Base-by-base conservation (phyloP, 2,113 vertebrate genomes). In the Pachycephala philippinensis region DNA sequence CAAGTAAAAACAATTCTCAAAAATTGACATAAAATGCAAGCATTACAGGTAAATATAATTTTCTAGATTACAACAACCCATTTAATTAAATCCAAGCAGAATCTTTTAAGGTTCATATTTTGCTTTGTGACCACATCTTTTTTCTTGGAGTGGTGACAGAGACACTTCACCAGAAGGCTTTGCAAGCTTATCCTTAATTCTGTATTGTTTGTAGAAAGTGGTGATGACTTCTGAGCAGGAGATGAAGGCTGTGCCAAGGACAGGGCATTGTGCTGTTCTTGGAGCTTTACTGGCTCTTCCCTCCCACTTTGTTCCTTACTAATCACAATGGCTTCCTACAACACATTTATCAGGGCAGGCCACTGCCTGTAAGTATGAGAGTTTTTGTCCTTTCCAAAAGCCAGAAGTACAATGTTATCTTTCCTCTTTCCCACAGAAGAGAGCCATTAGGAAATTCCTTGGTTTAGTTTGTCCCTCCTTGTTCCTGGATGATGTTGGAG, bases 361-460 rank as follows among this genome's bases (percentile, higher is more conserved):
- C 96, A 94, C 60, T 90, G 88, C 79, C 69, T 64, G 64, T 92
- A 93, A 93, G 90, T 93, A 64, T 60, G 68, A 66, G 40, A 60
- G 52, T 21, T 90, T 71, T 91, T 61, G 86, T 89, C 61, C 66
- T 91, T 95, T 71, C 80, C 65, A 61, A 81, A 84, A 84, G 83
- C 69, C 77, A 74, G 26, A 53, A 86, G 64, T 47, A 96, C 94
- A 94, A 96, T 96, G 95, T 96, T 96, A 94, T 96, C 92, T 96
- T 94, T 96, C 83, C 84, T 78, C 74, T 92, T 94, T 95, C 94
- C 90, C 90, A 89, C 80, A 92, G 69, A 74, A 64, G 54, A 90
- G n/a, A 84, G 53, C 33, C 30, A 10, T 92, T 89, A 90, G 88
- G 95, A 96, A 96, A 53, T 96, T 81, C 95, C 89, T 92, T 78